Conservation (phyloP, 2,113 vertebrate species). For the Colaptes auratus region DNA sequence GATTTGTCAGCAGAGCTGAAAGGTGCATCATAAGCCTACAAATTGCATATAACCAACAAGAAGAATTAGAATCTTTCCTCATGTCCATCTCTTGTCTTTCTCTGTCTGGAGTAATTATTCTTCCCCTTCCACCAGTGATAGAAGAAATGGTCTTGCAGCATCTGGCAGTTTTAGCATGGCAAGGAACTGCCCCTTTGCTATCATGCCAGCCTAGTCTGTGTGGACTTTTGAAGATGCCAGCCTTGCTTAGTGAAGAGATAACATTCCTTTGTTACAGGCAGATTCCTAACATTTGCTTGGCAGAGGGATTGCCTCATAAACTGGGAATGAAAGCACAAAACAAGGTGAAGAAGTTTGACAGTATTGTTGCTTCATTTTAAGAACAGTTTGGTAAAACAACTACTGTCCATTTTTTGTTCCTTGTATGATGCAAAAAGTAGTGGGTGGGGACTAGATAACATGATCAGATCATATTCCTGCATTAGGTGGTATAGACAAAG, state of each 20-base stretch:
- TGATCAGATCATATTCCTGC: not conserved
- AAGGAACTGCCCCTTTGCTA: not conserved
- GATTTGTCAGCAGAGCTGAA: not conserved
- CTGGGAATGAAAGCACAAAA: not conserved
- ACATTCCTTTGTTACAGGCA: not conserved
- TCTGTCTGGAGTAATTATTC: not conserved
- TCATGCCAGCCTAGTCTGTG: not conserved
- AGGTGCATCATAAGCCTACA: not conserved
- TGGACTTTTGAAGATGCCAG: not conserved
- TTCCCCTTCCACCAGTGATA: not conserved
- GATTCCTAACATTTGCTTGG: not conserved
- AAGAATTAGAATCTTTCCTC: not conserved
- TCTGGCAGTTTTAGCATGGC: not conserved
- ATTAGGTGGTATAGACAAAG: not conserved
- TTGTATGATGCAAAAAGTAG: not conserved
- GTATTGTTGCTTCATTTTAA: not conserved
- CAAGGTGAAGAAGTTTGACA: not conserved
- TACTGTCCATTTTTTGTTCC: not conserved
- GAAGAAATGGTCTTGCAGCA: not conserved
- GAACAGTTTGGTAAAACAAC: not conserved
- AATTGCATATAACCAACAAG: not conserved
- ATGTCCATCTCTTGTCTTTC: not conserved
- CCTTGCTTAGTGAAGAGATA: not conserved
- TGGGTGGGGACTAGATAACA: not conserved
- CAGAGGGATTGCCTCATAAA: not conserved